Evolutionary conservation across 2,888 invertebrate species (phyloP).

Genomic region (Noctua janthe): DNA sequence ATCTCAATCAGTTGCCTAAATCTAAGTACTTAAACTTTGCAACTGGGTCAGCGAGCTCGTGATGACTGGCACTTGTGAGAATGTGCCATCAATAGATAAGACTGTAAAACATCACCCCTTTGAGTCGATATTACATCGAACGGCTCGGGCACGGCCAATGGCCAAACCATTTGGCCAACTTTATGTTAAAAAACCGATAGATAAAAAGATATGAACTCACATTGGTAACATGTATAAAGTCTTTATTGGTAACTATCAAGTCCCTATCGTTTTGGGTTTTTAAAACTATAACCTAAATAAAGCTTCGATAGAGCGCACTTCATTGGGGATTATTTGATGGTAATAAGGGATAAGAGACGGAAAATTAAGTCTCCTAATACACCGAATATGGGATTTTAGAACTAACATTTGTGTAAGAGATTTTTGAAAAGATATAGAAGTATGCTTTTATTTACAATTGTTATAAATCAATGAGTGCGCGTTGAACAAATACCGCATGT

Average conservation of each 20-base stretch:
- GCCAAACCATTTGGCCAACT: constrained; percentile 16
- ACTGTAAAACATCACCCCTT: constrained; percentile 42
- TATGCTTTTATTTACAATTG: constrained; percentile 37
- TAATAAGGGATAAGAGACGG: not conserved
- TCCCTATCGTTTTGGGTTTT: constrained; percentile 39
- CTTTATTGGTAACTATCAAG: constrained; percentile 60
- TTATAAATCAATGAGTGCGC: constrained; percentile 52
- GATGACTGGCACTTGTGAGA: constrained; percentile 38
- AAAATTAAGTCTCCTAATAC: constrained; percentile 27
- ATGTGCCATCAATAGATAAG: constrained; percentile 35
- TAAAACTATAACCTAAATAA: constrained; percentile 63
- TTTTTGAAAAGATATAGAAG: not conserved
- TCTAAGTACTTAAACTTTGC: constrained; percentile 34
- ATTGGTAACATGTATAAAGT: constrained; percentile 58
- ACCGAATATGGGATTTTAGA: constrained; percentile 1
- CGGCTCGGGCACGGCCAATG: constrained; percentile 17
- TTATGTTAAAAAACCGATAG: constrained; percentile 20
- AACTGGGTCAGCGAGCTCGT: constrained; percentile 48
- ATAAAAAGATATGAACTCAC: constrained; percentile 54
- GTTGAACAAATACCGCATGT: constrained; percentile 45
- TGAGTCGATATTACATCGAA: constrained; percentile 22
- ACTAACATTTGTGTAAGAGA: constrained; percentile 17
- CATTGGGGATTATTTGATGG: constrained; percentile 17
- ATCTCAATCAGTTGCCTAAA: constrained; percentile 39
- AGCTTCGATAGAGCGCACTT: constrained; percentile 61